These are phyloP conservation scores for Decapterus maruadsi DNA, from an alignment of 2,797 vertebrate species.

Conservation along the genomic window DNA sequence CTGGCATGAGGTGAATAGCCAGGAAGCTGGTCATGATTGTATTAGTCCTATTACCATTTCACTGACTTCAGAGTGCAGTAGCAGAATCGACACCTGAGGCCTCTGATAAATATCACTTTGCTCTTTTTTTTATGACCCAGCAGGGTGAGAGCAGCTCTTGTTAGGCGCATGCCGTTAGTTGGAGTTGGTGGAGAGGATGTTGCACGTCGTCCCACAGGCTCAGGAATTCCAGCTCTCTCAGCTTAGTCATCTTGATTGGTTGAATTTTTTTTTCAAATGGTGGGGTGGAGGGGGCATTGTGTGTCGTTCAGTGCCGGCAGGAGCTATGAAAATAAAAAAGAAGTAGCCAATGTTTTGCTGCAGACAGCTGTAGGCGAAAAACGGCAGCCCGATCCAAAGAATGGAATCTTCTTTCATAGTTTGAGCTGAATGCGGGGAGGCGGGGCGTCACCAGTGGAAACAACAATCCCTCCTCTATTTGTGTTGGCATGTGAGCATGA, in stretches of 20 bases:
- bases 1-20: constrained; percentile 43
- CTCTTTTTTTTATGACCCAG: constrained; percentile 20
- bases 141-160: constrained; percentile 33
- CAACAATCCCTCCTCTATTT: constrained; percentile 61
- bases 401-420: constrained; percentile 58
- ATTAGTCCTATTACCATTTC: constrained; percentile 32
- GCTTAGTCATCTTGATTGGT: constrained; percentile 56
- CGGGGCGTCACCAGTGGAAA: constrained; percentile 42
- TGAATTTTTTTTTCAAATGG: constrained; percentile 4
- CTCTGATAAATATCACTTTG: constrained; percentile 30
- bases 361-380: constrained; percentile 55
- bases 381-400: constrained; percentile 51
- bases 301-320: constrained; percentile 38
- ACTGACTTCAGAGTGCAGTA: constrained; percentile 33
- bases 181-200: constrained; percentile 42
- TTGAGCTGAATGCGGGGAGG: constrained; percentile 41
- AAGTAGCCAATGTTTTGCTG: constrained; percentile 46
- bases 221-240: constrained; percentile 59
- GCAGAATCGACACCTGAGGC: constrained; percentile 29
- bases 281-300: constrained; percentile 15
- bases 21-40: constrained; percentile 43
- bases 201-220: constrained; percentile 45
- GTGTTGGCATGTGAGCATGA: constrained; percentile 59
- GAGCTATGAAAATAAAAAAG: constrained; percentile 31
- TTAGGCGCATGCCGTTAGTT: constrained; percentile 39